Base-by-base conservation (phyloP, 2,113 vertebrate genomes). In the Azemiops feae region DNA sequence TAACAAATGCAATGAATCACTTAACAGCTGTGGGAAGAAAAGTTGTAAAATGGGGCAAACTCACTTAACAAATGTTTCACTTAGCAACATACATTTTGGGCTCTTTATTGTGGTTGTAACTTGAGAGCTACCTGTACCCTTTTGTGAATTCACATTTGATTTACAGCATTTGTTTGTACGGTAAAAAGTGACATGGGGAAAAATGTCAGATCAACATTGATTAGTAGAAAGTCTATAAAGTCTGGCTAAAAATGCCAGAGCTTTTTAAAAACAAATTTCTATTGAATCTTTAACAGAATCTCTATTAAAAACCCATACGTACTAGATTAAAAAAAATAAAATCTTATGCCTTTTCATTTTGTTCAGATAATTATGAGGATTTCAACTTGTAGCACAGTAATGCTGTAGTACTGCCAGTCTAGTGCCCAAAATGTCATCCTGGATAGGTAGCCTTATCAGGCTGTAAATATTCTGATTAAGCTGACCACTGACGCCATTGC, bases 361-460 rank as follows among this genome's bases (percentile, higher is more conserved):
- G 60, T 22, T 43, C 3, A 74, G 25, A 43, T 54, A 52, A 27
- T 54, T 69, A 87, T 88, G 30, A 43, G 30, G n/a, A 34, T 16
- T 27, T 27, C 18, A n/a, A 58, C 34, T 27, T 23, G 20, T 3
- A 60, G 43, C 55, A 34, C 43, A 50, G 9, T 34, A 39, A 52
- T 6, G 53, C 25, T 45, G 30, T 50, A 7, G 88, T 89, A 93
- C 88, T 92, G 89, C 12, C 93, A 95, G 12, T 45, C 91, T 58
- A 1, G 0, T 57, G 74, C 58, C 93, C 88, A 53, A 30, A 94
- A 88, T 50, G 34, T 47, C 6, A 12, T 88, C 92, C 39, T 30
- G 91, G 69, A 94, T n/a, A 94, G 89, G 1, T 6, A 2, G 25
- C 60, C 92, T 39, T 91, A 95, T 87, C 92, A 92, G 58, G 27